A percentile compares a stretch with the other conserved stretches of the same genome.
Conservation (phyloP, 2,113 vertebrate species). For the Buteo buteo region DNA sequence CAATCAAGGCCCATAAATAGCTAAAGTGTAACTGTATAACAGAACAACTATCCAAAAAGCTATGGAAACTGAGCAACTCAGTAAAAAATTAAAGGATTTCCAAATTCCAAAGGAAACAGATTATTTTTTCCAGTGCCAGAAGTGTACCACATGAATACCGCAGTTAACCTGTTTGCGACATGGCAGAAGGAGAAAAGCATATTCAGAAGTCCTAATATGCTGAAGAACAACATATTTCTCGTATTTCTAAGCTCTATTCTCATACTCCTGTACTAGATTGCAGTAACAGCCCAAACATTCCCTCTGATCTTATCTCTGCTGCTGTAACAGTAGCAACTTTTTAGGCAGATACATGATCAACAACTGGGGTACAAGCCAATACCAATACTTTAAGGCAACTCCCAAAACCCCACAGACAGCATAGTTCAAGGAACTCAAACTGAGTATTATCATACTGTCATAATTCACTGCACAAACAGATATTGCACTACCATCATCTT, state of each 20-base stretch:
- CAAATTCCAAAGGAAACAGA: neutral
- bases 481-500: neutral
- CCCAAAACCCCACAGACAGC: neutral
- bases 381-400: neutral
- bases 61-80: neutral
- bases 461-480: neutral
- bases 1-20: neutral
- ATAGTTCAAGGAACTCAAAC: neutral
- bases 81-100: neutral
- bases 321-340: neutral
- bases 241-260: neutral
- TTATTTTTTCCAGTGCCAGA: neutral
- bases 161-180: neutral
- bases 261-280: neutral
- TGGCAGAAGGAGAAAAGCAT: neutral
- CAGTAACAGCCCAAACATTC: neutral
- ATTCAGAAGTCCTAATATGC: neutral
- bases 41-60: neutral
- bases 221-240: neutral
- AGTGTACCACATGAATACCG: neutral
- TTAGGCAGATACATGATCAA: neutral
- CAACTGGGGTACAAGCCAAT: neutral
- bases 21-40: neutral
- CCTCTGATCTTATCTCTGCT: neutral
- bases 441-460: neutral